Evolutionary conservation across 2,113 vertebrate genomes (phyloP).

Genomic region (Sinocyclocheilus anshuiensis): DNA sequence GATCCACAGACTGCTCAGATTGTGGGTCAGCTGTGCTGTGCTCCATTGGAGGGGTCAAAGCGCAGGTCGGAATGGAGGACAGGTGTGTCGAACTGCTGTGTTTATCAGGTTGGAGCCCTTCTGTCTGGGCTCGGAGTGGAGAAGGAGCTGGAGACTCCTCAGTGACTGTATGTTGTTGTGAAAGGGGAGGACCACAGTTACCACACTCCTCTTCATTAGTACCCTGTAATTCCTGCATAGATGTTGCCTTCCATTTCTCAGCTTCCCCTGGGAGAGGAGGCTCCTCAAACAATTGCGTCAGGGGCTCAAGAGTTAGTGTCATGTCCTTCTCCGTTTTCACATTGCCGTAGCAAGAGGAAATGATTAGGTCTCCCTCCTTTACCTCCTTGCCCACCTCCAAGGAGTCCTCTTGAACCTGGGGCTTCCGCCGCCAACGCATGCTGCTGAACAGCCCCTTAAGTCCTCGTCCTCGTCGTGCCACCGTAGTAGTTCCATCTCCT

Average conservation of each 20-base stretch:
- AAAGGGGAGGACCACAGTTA: slow-evolving; percentile 38
- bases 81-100: slow-evolving; percentile 45
- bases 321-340: slow-evolving; percentile 78
- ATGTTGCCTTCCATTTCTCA: slow-evolving; percentile 58
- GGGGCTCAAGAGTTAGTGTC: slow-evolving; percentile 73
- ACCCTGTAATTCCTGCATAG: slow-evolving; percentile 39
- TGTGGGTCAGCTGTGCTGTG: slow-evolving; percentile 86
- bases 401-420: slow-evolving; percentile 71
- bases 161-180: slow-evolving; percentile 42
- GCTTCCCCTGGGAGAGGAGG: slow-evolving; percentile 58
- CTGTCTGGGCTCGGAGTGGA: slow-evolving; percentile 55
- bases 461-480: slow-evolving; percentile 85
- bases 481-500: slow-evolving; percentile 73
- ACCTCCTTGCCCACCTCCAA: slow-evolving; percentile 66
- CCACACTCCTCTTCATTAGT: slow-evolving; percentile 18
- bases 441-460: slow-evolving; percentile 88
- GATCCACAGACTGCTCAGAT: slow-evolving; percentile 89
- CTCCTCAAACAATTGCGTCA: slow-evolving; percentile 72
- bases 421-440: slow-evolving; percentile 88
- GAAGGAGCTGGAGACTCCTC: slow-evolving; percentile 65
- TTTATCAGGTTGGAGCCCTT: slow-evolving; percentile 62
- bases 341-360: slow-evolving; percentile 75
- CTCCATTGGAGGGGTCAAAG: slow-evolving; percentile 77
- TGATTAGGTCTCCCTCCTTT: slow-evolving; percentile 66
- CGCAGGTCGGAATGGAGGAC: slow-evolving; percentile 66